Evolutionary conservation across 2,797 vertebrate species (phyloP), one percentile per base, ranked within the genome.

Genomic region (Sarcoramphus papa): DNA sequence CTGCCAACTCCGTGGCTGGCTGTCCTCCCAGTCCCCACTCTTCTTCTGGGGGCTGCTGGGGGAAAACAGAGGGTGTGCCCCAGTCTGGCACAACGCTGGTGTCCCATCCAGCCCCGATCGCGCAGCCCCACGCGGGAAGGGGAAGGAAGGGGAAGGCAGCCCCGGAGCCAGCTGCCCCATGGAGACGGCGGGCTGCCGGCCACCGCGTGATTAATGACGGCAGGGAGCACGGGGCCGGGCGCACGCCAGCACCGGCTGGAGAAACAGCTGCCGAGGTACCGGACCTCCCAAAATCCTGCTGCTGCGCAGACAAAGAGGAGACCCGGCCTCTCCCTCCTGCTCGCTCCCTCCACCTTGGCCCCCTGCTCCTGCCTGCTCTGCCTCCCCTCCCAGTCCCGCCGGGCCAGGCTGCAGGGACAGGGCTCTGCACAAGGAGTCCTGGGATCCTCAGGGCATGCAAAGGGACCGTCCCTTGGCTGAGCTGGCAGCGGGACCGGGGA

Each of bases 281-380:
- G 12, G 90, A 47, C 93, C 90, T 81, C 85, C 94, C 94, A 60
- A 95, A 93, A 77, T 67, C 90, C 90, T 69, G 64, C 79, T 83
- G 78, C 91, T 77, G 47, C 27, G 1, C 79, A 91, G 84, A 94
- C 93, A 96, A 94, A 94, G 93, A 28, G n/a, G 12, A 54, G 45
- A 74, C n/a, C 14, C 1, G 3, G 88, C 78, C 47, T 54, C 82
- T 69, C 40, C 50, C 75, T 85, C 67, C 77, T 24, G 10, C 56
- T 80, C 2, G 0, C 45, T 76, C n/a, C 22, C 67, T 73, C 56
- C 75, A 19, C 19, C 43, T 48, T 1, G 8, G 27, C 22, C 43
- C 74, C 53, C 20, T 0, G 3, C 50, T 50, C 43, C 77, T 14
- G 64, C 86, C 18, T 0, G 4, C 2, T 9, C 48, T 45, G 43